Evolutionary conservation across 2,113 vertebrate genomes (phyloP), one percentile per base, ranked within the genome.

Genomic region (Periophthalmus modestus): DNA sequence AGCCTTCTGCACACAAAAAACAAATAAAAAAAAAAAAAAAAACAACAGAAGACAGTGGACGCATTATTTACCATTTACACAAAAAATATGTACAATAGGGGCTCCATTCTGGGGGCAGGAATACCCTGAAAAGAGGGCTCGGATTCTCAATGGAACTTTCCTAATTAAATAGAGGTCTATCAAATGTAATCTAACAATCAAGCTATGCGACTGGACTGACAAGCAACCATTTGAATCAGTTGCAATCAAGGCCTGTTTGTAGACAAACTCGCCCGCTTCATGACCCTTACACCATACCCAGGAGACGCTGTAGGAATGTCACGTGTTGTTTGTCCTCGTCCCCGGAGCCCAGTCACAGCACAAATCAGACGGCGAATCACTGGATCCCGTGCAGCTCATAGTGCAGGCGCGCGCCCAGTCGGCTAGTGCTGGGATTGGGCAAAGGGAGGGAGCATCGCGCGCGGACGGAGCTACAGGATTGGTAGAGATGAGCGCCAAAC

Each of bases 401-500:
- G 66, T 69, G 77, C 75, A 39, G 59, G 66, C 72, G 88, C 81
- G 83, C 77, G 78, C 79, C 75, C 78, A 77, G 82, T 84, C 91
- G 87, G 80, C 73, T 63, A 69, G 72, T 80, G 80, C 46, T 78
- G 68, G 86, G 87, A 92, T 91, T 89, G 92, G 90, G 87, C 34
- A 65, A 12, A 65, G 62, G 86, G 84, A 73, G 84, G 83, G 89
- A 79, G 81, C 72, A 81, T 79, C 63, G 81, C 79, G 69, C 79
- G 80, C 69, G 75, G 79, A 85, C 84, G 82, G 70, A 89, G 75
- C 59, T 73, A 87, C 88, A 23, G 83, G 91, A 93, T 93, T 93
- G 91, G 83, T 87, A 82, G 89, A 91, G 80, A 82, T 78, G 80
- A 77, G 84, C 86, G 82, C 86, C 87, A 84, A 93, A 92, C 86